Base-by-base conservation (phyloP, 2,113 vertebrate species). In the Grammatotria lemairii region DNA sequence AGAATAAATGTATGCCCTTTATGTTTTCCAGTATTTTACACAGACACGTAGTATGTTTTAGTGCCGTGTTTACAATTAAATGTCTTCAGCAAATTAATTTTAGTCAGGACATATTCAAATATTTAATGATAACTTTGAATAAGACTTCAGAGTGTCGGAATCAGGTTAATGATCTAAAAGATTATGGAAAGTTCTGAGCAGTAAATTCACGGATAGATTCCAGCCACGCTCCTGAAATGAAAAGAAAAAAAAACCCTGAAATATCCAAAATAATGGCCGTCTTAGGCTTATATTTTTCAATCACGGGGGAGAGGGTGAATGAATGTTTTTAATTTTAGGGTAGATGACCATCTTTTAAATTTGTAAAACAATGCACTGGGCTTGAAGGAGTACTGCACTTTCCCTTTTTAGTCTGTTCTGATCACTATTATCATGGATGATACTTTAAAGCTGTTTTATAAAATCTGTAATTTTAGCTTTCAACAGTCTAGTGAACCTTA, bases 41-140 rank as follows among this genome's bases (percentile, higher is more conserved):
- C 17, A 84, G 45, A 82, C 65, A 65, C 42, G 68, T 40, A 85
- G 13, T 65, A 63, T 60, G 81, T 55, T 63, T 82, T 53, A 6
- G 51, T 12, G 40, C 17, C 12, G 47, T 14, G 17, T 21, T 82
- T 33, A 88, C 58, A 70, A 70, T 88, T 83, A 84, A 87, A 92
- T 10, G 45, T 92, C 65, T 83, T 79, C 11, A 16, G n/a, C 86
- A 92, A 89, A 91, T 91, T 81, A 90, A 88, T 83, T 91, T 89
- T 92, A 92, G 83, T 87, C 86, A 88, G 35, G 21, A 89, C 5
- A 31, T 79, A 49, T 78, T 16, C 70, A 87, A 57, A 58, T 47
- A 84, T 84, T 88, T 49, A 84, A 82, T 91, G 89, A 88, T 78
- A 88, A 49, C 82, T 83, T 47, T 84, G 63, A 84, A 85, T 80